Base-by-base conservation (phyloP, 2,888 invertebrate genomes). In the Andrena fulva region DNA sequence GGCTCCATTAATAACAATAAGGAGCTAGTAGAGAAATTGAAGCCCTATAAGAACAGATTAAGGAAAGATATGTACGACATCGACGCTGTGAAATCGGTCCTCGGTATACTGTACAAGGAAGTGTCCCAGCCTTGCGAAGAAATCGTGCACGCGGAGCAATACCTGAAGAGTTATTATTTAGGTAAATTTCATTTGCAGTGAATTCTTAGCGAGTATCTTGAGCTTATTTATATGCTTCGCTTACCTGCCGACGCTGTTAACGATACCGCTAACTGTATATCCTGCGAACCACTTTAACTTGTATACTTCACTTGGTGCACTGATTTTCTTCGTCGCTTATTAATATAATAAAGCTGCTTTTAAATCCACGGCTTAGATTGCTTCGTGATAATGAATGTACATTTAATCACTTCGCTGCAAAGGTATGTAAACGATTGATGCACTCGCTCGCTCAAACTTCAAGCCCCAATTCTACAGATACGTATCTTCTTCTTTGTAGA, bases 111-210 rank as follows among this genome's bases (percentile, higher is more conserved):
- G 6, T 89, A 90, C 77, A 85, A 83, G 0, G 91, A 92, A 73
- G 90, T 90, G 6, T 88, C 88, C 77, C 91, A 91, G 86, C 94
- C 94, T 2, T 94, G 94, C 66, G 94, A 94, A 74, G 94, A 94
- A 82, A 92, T 94, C 35, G 91, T 93, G 42, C 92, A 93, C 52
- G 93, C 92, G 0, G 87, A 92, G 59, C 93, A 93, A 73, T 94
- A 93, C 79, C 89, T 94, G 42, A 93, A 93, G 78, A 92, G 92
- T 82, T 94, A 93, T 79, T 94, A 93, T 82, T 86, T 94, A 87
- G 94, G 94, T 94, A 94, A 93, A 92, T 92, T 93, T 77, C 85
- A 68, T 73, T 50, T 68, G 31, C 31, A 31, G 27, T 68, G 20
- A 8, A 73, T 60, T 16, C 71, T 70, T 77, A 63, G 48, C 12